Evolutionary conservation across 2,888 invertebrate species (phyloP).

Genomic region (Melanophora roralis): DNA sequence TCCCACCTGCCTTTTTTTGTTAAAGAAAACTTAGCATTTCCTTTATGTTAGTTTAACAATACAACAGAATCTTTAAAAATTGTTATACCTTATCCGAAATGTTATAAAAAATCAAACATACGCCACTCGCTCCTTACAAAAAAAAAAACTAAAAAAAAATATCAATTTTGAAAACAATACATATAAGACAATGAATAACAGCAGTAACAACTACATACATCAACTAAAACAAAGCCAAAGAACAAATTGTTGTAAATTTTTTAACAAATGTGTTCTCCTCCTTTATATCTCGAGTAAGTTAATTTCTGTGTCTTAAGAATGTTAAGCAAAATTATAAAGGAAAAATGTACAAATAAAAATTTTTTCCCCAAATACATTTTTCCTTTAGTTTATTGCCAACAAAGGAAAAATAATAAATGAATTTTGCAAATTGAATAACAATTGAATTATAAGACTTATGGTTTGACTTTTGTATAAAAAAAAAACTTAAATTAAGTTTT

Average conservation of each 20-base stretch:
- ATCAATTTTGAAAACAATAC: constrained; percentile 8
- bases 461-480: no score
- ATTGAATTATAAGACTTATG: not conserved
- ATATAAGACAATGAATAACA: constrained; percentile 15
- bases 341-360: not conserved
- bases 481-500: no score
- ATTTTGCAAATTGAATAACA: constrained; percentile 22
- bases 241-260: constrained; percentile 31
- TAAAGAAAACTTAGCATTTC: not conserved
- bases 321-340: no score
- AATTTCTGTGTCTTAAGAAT: no score
- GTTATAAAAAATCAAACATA: constrained; percentile 52
- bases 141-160: not conserved
- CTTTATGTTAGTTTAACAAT: constrained; percentile 24
- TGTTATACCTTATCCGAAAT: constrained; percentile 40
- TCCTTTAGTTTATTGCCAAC: not conserved
- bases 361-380: constrained; percentile 3
- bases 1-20: constrained; percentile 26
- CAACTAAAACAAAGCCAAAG: constrained; percentile 20
- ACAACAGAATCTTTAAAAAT: not conserved
- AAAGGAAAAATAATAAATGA: constrained; percentile 27
- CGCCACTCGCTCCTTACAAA: constrained; percentile 28
- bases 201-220: constrained; percentile 13
- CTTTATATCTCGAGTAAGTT: no score
- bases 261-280: no score